These are phyloP conservation scores for Trinorchestia longiramus DNA, from an alignment of 1,140 invertebrate genomes.

Conservation along the genomic window DNA sequence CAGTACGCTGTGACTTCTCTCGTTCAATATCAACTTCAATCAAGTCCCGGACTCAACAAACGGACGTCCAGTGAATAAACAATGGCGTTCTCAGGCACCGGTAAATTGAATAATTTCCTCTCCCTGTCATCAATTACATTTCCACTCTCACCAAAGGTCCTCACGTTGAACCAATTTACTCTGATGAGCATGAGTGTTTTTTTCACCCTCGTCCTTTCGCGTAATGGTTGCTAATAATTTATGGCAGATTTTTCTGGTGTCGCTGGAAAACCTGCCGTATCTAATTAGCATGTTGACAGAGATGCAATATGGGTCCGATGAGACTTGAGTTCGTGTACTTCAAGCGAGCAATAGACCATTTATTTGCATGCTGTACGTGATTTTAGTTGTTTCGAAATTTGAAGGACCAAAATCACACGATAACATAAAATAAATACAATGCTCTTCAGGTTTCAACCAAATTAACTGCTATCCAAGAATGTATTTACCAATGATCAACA, in stretches of 20 bases:
- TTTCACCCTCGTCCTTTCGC: background rate
- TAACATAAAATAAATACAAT: too few species aligned
- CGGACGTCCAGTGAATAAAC: background rate
- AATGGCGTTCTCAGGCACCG: background rate
- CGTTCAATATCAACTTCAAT: background rate
- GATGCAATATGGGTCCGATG: background rate
- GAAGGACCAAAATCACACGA: background rate
- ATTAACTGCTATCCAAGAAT: background rate
- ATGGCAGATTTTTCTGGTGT: background rate
- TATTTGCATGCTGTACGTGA: background rate
- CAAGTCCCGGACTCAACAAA: background rate
- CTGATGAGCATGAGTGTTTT: background rate
- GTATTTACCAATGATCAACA: background rate
- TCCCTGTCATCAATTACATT: background rate
- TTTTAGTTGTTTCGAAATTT: background rate
- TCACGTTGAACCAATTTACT: background rate
- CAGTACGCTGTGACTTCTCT: background rate
- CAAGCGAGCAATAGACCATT: background rate
- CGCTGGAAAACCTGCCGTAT: background rate
- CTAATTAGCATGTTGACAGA: background rate
- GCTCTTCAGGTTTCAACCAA: too few species aligned
- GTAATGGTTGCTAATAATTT: background rate
- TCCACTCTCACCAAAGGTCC: background rate
- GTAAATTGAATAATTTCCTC: slow-evolving; percentile 28
- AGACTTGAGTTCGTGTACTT: background rate